Evolutionary conservation across 1,140 invertebrate genomes (phyloP).

Genomic region (Brachionus rubens): DNA sequence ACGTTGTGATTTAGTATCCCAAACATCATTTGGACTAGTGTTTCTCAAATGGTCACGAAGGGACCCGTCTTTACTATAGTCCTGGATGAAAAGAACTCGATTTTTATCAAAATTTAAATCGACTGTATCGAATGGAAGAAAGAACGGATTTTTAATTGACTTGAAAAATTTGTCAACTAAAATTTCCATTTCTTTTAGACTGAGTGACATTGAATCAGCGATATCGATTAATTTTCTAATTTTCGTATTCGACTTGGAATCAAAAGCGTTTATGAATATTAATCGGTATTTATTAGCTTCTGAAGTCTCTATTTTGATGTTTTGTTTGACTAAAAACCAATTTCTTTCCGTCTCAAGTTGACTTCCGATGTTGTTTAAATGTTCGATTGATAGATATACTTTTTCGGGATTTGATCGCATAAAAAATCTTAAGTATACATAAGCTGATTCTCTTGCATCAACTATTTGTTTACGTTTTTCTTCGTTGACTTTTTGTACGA

Average conservation of each 20-base stretch:
- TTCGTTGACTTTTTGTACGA: conserved; percentile 30
- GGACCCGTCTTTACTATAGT: conserved; percentile 37
- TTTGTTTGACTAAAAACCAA: conserved; percentile 43
- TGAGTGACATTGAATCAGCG: conserved; percentile 25
- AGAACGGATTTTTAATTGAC: conserved; percentile 6
- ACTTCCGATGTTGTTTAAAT: conserved; percentile 18
- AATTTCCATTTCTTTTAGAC: background rate
- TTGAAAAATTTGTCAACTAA: conserved; percentile 25
- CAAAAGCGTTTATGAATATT: background rate
- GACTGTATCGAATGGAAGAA: conserved; percentile 9
- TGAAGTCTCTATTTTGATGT: background rate
- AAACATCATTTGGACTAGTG: conserved; percentile 1
- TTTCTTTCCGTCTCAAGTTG: conserved; percentile 6
- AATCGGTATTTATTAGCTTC: conserved; percentile 18
- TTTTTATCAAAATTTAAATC: conserved; percentile 27
- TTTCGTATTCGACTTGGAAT: conserved; percentile 2
- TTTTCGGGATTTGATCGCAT: conserved; percentile 15
- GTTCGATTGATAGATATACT: conserved; percentile 21
- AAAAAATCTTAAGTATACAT: conserved; percentile 43
- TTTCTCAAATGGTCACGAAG: background rate
- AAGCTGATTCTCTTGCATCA: conserved; percentile 15
- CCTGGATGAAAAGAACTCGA: conserved; percentile 8
- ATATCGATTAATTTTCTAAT: conserved; percentile 18
- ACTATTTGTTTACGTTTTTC: background rate
- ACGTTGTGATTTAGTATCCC: background rate